Percentiles rank a stretch among this genome's conserved stretches.
Conservation (phyloP, 37 sponge, comb jelly and placozoan genomes). For the Aplysina aerophoba region DNA sequence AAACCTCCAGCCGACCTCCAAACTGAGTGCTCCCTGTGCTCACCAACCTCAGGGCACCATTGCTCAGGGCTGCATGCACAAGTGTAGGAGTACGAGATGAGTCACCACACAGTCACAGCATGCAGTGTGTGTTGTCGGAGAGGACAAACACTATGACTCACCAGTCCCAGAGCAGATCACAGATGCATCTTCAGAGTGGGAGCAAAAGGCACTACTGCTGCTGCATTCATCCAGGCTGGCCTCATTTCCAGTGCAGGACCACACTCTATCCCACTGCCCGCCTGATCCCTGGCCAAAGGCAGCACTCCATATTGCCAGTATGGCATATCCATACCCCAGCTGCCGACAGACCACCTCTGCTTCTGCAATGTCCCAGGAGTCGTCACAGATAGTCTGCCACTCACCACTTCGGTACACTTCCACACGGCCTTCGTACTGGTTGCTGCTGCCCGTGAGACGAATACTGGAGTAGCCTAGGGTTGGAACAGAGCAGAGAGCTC, state of each 20-base stretch:
- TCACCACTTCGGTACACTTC: not conserved
- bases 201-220: not conserved
- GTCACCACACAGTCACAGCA: too few species aligned
- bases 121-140: too few species aligned
- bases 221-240: not conserved
- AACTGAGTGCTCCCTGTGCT: too few species aligned
- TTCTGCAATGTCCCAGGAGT: not conserved
- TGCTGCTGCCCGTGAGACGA: not conserved
- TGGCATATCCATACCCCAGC: slow-evolving; percentile 1
- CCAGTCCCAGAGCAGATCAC: slow-evolving; percentile 5
- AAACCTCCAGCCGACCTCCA: not conserved
- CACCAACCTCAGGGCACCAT: too few species aligned
- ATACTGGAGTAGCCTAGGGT: not conserved
- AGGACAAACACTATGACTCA: too few species aligned
- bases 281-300: not conserved
- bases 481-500: too few species aligned
- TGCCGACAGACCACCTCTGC: slow-evolving; percentile 19
- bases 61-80: not conserved
- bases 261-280: not conserved
- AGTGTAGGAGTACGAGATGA: too few species aligned
- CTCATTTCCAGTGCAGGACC: not conserved
- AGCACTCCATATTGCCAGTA: not conserved
- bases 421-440: not conserved
- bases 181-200: not conserved
- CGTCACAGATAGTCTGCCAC: not conserved